These are phyloP conservation scores for Artibeus jamaicensis DNA, from an alignment of 2,797 vertebrate species.

Conservation along the genomic window DNA sequence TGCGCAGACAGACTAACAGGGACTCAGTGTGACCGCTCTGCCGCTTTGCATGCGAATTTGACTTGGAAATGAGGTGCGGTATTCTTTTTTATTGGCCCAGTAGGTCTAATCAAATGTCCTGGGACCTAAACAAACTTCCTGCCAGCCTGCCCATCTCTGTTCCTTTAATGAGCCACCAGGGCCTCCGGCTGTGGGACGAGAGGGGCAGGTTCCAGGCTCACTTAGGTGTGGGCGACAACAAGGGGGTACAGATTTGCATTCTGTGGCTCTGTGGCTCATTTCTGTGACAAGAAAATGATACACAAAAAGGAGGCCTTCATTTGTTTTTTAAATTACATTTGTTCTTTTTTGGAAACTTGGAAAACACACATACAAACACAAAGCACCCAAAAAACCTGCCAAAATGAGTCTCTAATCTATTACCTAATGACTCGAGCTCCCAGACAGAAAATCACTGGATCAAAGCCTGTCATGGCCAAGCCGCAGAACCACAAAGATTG, in stretches of 20 bases:
- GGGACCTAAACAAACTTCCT: background rate
- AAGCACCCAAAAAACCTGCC: background rate
- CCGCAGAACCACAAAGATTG: accelerated
- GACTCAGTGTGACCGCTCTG: background rate
- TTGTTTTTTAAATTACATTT: background rate
- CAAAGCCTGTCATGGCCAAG: background rate
- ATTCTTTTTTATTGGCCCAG: background rate
- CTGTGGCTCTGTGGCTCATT: background rate
- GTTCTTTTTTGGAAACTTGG: background rate
- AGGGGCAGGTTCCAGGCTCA: background rate
- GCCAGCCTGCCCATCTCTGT: background rate
- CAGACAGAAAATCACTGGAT: background rate
- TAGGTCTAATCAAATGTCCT: background rate
- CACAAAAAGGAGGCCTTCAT: background rate
- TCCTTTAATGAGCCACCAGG: background rate
- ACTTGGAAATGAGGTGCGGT: background rate
- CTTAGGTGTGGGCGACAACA: accelerated
- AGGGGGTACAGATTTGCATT: accelerated
- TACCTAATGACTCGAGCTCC: background rate
- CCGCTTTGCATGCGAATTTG: background rate
- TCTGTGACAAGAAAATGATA: background rate
- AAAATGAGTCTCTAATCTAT: background rate
- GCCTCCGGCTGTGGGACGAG: background rate
- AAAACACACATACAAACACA: background rate
- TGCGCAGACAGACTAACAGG: background rate